phyloP scores from a whole-genome alignment of 2,888 invertebrate genomes.

The Synergus itoensis region DNA sequence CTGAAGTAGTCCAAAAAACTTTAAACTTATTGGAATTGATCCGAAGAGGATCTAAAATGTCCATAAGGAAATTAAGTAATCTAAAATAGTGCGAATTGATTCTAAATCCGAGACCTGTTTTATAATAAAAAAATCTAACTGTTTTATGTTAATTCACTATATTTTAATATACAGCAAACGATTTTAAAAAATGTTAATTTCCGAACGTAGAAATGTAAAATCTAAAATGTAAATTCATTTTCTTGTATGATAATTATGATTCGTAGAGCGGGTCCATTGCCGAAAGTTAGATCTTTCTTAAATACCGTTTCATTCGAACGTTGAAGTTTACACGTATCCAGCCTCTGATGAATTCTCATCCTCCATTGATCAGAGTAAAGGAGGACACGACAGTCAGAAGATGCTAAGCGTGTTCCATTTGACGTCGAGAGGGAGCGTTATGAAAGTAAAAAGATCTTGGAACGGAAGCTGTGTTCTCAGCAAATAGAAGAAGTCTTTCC shows the following conservation, averaged over 20 bases:
- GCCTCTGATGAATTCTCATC: conserved; percentile 48
- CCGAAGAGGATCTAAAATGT: not conserved
- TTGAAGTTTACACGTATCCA: conserved; percentile 38
- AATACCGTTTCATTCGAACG: conserved; percentile 34
- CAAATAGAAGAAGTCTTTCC: conserved; percentile 6
- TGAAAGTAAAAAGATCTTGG: conserved; percentile 60
- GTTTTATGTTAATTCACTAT: not conserved
- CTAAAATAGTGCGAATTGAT: too few relatives aligned
- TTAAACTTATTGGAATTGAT: not conserved
- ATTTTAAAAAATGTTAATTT: not conserved
- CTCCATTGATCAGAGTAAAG: conserved; percentile 54
- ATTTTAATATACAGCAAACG: not conserved
- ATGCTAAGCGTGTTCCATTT: conserved; percentile 67
- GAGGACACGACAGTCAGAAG: conserved; percentile 60
- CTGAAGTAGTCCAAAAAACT: not conserved
- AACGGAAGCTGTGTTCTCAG: conserved; percentile 36
- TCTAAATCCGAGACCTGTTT: not conserved
- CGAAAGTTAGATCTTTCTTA: conserved; percentile 33
- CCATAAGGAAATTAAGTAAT: not conserved
- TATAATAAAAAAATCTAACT: not conserved
- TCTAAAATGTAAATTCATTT: not conserved
- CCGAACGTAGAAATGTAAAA: not conserved
- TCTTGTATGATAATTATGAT: not conserved
- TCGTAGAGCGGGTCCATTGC: conserved; percentile 2
- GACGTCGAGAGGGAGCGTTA: conserved; percentile 54